Evolutionary conservation across 1,140 invertebrate species (phyloP).

Genomic region (Microplitis demolitor): DNA sequence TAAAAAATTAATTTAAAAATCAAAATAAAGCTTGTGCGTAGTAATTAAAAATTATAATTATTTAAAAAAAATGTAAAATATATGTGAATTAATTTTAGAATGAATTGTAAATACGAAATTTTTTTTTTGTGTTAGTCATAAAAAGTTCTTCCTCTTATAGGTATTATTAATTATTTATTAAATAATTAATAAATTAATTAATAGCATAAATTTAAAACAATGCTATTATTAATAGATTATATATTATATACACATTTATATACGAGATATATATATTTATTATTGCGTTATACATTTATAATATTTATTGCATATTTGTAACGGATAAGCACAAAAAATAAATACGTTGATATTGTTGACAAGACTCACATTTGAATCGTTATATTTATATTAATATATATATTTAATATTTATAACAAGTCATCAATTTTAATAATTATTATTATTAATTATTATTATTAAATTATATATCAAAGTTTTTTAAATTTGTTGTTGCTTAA

Average conservation of each 20-base stretch:
- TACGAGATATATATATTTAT: slow-evolving; percentile 55
- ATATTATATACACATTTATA: slow-evolving; percentile 47
- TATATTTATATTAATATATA: not conserved
- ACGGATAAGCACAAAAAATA: slow-evolving; percentile 14
- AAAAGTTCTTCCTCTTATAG: slow-evolving; percentile 6
- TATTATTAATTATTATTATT: no score
- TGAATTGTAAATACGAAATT: no score
- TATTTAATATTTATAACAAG: not conserved
- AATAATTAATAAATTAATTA: not conserved
- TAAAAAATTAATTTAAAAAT: no score
- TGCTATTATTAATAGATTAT: slow-evolving; percentile 23
- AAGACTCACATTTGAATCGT: not conserved
- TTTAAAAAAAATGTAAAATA: no score
- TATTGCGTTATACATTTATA: slow-evolving; percentile 62
- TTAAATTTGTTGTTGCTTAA: slow-evolving; percentile 6
- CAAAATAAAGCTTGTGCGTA: no score
- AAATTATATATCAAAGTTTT: not conserved
- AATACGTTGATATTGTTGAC: not conserved
- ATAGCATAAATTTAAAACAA: not conserved
- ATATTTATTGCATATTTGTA: slow-evolving; percentile 55
- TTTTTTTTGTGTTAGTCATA: no score
- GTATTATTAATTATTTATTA: not conserved
- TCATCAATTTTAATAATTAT: no score
- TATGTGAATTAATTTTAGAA: no score
- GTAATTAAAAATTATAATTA: no score